A percentile compares a stretch with the other conserved stretches of the same genome.
phyloP scores from a whole-genome alignment of 1,140 invertebrate species.

The Zaprionus africanus region DNA sequence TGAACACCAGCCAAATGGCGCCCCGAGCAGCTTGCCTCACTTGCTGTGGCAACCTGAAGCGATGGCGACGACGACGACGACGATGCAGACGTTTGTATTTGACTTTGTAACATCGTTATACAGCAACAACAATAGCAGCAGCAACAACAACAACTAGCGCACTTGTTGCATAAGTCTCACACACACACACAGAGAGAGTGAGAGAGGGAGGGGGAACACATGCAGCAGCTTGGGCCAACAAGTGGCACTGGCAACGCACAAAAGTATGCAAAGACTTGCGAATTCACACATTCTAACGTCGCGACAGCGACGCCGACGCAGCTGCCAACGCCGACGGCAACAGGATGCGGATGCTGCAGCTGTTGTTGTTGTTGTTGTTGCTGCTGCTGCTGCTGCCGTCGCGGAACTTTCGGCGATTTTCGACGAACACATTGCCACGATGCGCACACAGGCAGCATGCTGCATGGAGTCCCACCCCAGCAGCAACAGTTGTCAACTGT shows the following conservation, averaged over 20 bases:
- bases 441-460: too few relatives aligned
- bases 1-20: conserved; percentile 8
- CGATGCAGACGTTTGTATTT: conserved; percentile 76
- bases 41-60: conserved; percentile 34
- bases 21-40: conserved; percentile 28
- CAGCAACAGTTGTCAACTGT: conserved; percentile 73
- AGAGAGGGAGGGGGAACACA: background rate
- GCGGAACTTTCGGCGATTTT: conserved; percentile 78
- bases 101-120: conserved; percentile 80
- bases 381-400: conserved; percentile 14
- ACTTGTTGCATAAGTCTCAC: conserved; percentile 76
- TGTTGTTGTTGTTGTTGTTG: background rate
- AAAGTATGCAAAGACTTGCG: conserved; percentile 78
- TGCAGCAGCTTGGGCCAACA: conserved; percentile 50
- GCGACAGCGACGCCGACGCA: conserved; percentile 33
- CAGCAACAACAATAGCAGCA: conserved; percentile 52
- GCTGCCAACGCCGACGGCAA: conserved; percentile 37
- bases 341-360: conserved; percentile 17
- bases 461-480: background rate
- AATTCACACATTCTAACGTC: conserved; percentile 77
- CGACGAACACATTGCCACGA: conserved; percentile 53
- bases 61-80: conserved; percentile 47
- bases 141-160: conserved; percentile 50
- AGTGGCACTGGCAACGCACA: conserved; percentile 73
- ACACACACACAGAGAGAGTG: conserved; percentile 34